Conservation (phyloP, 2,113 vertebrate genomes). For the Tautogolabrus adspersus region DNA sequence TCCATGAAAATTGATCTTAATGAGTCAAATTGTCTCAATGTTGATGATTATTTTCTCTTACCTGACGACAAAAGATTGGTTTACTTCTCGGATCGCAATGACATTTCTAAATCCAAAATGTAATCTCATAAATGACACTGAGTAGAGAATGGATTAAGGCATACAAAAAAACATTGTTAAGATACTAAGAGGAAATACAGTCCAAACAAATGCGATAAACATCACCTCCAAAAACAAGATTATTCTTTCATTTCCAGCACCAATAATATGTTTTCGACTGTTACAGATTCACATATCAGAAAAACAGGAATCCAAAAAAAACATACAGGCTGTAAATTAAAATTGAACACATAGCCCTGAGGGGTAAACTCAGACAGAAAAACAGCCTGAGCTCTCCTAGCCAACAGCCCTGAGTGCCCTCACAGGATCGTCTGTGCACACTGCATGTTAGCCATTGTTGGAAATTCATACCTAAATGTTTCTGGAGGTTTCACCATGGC, state of each 20-base stretch:
- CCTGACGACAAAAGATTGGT: background rate
- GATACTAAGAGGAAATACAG: background rate
- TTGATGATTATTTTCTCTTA: background rate
- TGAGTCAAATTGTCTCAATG: constrained; percentile 7
- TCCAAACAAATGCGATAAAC: background rate
- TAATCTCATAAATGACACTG: background rate
- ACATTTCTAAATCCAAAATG: background rate
- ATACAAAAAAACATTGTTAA: background rate
- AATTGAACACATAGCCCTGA: constrained; percentile 29
- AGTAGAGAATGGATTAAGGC: background rate
- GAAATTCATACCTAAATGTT: constrained; percentile 25
- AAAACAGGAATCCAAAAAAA: constrained; percentile 5
- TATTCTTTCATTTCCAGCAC: background rate
- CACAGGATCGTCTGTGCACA: constrained; percentile 10
- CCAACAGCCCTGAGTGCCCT: constrained; percentile 26
- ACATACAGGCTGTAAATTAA: constrained; percentile 9
- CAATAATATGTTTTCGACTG: background rate
- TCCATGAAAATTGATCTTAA: background rate
- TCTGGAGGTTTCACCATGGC: background rate
- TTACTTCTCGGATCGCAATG: background rate
- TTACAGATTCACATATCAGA: background rate
- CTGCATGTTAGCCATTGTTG: background rate
- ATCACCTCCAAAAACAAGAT: background rate
- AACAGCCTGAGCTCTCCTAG: background rate
- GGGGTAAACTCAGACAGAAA: constrained; percentile 19